These are phyloP conservation scores for Luidia sarsii DNA, from an alignment of 53 echinoderm and acorn worm genomes.

Conservation along the genomic window DNA sequence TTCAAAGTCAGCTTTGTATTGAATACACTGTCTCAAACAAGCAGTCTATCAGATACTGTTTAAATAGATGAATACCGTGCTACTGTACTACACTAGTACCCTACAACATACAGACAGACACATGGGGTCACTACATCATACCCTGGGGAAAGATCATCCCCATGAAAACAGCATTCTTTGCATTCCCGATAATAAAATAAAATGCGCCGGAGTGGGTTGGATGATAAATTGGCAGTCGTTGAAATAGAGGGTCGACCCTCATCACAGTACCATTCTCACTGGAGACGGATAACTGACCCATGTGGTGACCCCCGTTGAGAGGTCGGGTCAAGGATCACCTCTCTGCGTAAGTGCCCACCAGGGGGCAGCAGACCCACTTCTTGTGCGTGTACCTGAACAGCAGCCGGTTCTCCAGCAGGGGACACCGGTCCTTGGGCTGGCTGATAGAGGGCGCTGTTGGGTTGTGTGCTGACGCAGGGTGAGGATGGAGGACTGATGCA, in stretches of 20 bases:
- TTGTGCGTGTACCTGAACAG: constrained; percentile 15
- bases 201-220: no score
- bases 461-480: background rate
- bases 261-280: no score
- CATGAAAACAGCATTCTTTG: background rate
- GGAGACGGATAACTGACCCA: constrained; percentile 8
- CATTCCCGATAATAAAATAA: background rate
- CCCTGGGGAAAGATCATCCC: background rate
- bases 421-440: constrained; percentile 20
- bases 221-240: no score
- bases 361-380: constrained; percentile 19
- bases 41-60: no score
- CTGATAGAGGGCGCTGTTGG: constrained; percentile 44
- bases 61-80: no score
- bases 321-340: constrained; percentile 30
- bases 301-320: background rate
- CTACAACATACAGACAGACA: no score
- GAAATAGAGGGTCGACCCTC: no score
- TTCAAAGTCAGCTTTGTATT: no score
- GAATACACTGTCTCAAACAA: no score
- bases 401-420: constrained; percentile 14
- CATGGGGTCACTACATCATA: no score
- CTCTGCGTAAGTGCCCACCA: background rate
- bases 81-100: no score
- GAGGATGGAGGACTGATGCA: background rate